These are phyloP conservation scores for Scaptomyza polygonia DNA, from an alignment of 2,888 invertebrate genomes.

Conservation along the genomic window DNA sequence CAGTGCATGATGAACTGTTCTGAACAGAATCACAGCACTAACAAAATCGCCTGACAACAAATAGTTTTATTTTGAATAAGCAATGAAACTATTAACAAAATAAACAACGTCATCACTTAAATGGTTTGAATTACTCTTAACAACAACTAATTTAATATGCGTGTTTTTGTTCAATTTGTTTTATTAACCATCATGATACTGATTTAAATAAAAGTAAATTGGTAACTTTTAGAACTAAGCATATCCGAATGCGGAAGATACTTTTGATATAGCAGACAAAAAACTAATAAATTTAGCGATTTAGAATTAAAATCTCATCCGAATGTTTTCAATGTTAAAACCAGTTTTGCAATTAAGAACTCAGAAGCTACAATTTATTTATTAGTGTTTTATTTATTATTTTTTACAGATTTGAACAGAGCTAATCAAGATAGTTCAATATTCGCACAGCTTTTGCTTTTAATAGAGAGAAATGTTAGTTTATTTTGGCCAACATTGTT, in stretches of 20 bases:
- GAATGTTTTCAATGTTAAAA: neutral
- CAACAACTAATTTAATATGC: neutral
- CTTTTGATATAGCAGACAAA: too few relatives aligned
- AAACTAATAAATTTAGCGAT: neutral
- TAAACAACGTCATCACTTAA: neutral
- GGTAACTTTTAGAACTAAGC: too few relatives aligned
- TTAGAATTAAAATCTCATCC: neutral
- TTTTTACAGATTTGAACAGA: neutral
- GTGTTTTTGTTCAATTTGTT: too few relatives aligned
- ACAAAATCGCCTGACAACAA: neutral
- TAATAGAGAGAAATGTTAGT: slow-evolving; percentile 58
- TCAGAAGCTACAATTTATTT: neutral
- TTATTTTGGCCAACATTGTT: slow-evolving; percentile 50
- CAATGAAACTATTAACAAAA: neutral
- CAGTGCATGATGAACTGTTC: neutral
- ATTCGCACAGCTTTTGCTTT: slow-evolving; percentile 42
- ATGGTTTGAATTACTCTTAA: neutral
- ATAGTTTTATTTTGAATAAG: neutral
- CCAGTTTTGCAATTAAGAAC: neutral
- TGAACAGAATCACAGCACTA: neutral
- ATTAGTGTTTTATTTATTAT: neutral
- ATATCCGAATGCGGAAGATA: too few relatives aligned
- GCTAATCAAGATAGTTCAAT: neutral
- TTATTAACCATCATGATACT: too few relatives aligned
- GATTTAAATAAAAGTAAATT: too few relatives aligned